Evolutionary conservation across 2,797 vertebrate species (phyloP).

Genomic region (Micropoecilia bifurca): DNA sequence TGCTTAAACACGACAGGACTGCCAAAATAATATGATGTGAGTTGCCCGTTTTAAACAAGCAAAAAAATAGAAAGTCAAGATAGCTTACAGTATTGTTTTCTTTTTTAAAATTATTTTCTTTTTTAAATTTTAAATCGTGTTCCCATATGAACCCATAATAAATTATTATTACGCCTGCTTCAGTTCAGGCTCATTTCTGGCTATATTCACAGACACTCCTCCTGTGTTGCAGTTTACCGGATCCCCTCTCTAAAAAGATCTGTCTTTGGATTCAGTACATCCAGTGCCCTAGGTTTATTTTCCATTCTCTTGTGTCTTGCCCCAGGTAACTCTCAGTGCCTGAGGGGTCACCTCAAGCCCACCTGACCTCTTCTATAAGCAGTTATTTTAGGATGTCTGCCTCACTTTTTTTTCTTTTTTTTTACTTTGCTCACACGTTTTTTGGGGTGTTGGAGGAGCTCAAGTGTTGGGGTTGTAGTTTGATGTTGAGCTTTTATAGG

Average conservation of each 20-base stretch:
- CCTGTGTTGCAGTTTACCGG: conserved; percentile 5
- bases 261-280: conserved; percentile 31
- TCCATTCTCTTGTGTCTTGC: conserved; percentile 63
- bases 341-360: conserved; percentile 64
- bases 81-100: background rate
- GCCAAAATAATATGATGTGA: background rate
- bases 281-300: conserved; percentile 51
- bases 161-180: too few relatives aligned
- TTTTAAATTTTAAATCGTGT: background rate
- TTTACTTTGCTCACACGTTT: background rate
- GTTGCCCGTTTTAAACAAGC: background rate
- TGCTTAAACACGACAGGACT: background rate
- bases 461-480: conserved; percentile 21
- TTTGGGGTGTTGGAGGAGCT: conserved; percentile 20
- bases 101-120: background rate
- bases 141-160: background rate
- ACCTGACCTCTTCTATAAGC: conserved; percentile 57
- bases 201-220: conserved; percentile 2
- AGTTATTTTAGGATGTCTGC: conserved; percentile 55
- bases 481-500: conserved; percentile 1
- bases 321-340: conserved; percentile 66
- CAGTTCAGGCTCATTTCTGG: background rate
- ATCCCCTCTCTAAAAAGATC: conserved; percentile 15
- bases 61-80: too few relatives aligned
- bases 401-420: conserved; percentile 2